Conservation (phyloP, 2,113 vertebrate genomes). For the Heterocephalus glaber region DNA sequence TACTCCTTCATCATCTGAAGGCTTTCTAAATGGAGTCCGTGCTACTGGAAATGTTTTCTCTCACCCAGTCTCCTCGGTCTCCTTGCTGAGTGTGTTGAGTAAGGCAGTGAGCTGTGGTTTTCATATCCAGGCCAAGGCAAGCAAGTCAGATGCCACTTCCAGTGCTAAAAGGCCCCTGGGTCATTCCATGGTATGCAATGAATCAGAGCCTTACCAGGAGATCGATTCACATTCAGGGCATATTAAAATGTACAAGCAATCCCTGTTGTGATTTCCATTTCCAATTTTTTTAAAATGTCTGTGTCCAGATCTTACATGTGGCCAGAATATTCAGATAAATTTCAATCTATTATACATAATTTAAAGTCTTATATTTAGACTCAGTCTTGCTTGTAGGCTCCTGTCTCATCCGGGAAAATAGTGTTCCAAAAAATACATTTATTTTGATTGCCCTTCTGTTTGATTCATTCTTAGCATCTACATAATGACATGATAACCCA, state of each 20-base stretch:
- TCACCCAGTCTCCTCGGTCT: slow-evolving; percentile 54
- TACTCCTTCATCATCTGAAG: background rate
- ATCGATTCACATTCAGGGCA: slow-evolving; percentile 61
- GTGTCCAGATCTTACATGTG: background rate
- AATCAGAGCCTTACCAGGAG: slow-evolving; percentile 75
- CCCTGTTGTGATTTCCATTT: background rate
- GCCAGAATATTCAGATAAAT: background rate
- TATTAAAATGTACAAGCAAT: slow-evolving; percentile 46
- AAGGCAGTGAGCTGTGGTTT: slow-evolving; percentile 82
- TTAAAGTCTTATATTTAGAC: background rate
- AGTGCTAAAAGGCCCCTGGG: slow-evolving; percentile 77
- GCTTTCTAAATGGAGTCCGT: background rate
- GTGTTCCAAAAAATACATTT: background rate
- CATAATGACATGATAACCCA: background rate
- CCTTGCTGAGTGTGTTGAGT: slow-evolving; percentile 67
- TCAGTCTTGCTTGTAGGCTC: background rate
- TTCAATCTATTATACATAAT: background rate
- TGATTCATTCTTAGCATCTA: background rate
- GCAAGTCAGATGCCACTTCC: slow-evolving; percentile 71
- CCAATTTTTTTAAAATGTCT: background rate
- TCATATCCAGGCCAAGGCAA: slow-evolving; percentile 81
- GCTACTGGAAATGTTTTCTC: slow-evolving; percentile 31
- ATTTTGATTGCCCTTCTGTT: background rate
- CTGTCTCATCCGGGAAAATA: background rate
- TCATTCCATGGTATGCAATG: slow-evolving; percentile 78